phyloP scores from a whole-genome alignment of 2,888 invertebrate genomes.

The Clusia tigrina region DNA sequence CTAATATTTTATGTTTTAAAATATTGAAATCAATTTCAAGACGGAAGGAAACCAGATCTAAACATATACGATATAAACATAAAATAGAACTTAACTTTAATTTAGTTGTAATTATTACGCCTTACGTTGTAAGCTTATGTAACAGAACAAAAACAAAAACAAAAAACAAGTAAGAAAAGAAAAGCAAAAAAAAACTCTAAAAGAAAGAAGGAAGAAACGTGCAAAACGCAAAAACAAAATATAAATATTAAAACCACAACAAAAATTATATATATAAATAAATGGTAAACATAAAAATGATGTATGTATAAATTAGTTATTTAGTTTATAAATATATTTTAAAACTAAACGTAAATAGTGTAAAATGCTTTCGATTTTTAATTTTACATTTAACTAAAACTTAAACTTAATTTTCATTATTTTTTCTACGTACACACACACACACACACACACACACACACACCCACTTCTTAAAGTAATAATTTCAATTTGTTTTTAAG shows the following conservation, averaged over 20 bases:
- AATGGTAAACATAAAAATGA: background rate
- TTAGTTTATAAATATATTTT: constrained; percentile 37
- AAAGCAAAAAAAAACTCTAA: constrained; percentile 37
- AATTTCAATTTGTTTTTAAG: too few species aligned
- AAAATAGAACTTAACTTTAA: constrained; percentile 47
- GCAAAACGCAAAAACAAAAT: constrained; percentile 35
- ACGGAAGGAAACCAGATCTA: constrained; percentile 26
- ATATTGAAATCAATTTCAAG: constrained; percentile 20
- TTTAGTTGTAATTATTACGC: constrained; percentile 60
- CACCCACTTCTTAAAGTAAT: too few species aligned
- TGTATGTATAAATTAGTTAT: constrained; percentile 32
- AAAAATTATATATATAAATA: background rate
- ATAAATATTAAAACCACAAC: constrained; percentile 20
- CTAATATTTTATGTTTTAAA: constrained; percentile 23
- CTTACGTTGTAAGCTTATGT: constrained; percentile 62
- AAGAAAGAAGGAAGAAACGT: constrained; percentile 37
- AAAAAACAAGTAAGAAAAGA: constrained; percentile 48
- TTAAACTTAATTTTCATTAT: constrained; percentile 3
- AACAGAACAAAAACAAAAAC: constrained; percentile 37
- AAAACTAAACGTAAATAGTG: constrained; percentile 21
- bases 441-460: too few species aligned
- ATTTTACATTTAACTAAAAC: background rate
- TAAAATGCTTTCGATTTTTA: constrained; percentile 24
- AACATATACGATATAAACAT: constrained; percentile 23
- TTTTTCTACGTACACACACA: background rate